phyloP scores from a whole-genome alignment of 2,113 vertebrate genomes.

The Malurus melanocephalus region DNA sequence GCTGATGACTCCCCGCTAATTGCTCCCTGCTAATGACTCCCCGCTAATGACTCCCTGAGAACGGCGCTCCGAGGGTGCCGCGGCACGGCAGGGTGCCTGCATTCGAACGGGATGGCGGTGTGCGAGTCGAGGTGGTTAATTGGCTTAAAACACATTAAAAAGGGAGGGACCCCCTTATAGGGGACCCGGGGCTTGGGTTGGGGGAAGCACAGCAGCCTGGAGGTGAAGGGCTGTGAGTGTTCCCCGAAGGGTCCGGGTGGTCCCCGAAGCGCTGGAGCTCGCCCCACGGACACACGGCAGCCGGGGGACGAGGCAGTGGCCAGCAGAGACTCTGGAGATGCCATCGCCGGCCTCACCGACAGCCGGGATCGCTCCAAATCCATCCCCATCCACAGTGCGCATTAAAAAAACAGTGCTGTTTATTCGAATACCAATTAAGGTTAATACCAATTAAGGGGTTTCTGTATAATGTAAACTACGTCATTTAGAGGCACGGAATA shows the following conservation, averaged over 20 bases:
- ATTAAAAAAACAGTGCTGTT: background rate
- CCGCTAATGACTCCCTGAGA: background rate
- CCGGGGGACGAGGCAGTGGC: fast-evolving
- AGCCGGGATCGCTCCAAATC: fast-evolving
- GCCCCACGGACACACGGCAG: fast-evolving
- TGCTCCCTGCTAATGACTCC: background rate
- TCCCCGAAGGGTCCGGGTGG: background rate
- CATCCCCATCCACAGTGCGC: fast-evolving
- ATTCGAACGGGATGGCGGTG: background rate
- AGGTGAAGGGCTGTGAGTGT: background rate
- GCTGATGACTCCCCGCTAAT: background rate
- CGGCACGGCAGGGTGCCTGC: background rate
- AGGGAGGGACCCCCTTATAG: fast-evolving
- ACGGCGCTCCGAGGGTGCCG: background rate
- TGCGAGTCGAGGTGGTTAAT: background rate
- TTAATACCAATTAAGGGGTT: background rate
- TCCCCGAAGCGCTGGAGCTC: background rate
- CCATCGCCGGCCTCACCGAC: background rate
- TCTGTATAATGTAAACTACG: background rate
- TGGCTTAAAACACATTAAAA: background rate
- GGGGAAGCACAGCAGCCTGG: background rate
- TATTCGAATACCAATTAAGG: background rate
- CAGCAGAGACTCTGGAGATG: background rate
- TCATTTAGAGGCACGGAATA: fast-evolving
- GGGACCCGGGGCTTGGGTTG: fast-evolving